These are phyloP conservation scores for Epinephelus cyanopodus DNA, from an alignment of 2,113 vertebrate species.

Conservation along the genomic window DNA sequence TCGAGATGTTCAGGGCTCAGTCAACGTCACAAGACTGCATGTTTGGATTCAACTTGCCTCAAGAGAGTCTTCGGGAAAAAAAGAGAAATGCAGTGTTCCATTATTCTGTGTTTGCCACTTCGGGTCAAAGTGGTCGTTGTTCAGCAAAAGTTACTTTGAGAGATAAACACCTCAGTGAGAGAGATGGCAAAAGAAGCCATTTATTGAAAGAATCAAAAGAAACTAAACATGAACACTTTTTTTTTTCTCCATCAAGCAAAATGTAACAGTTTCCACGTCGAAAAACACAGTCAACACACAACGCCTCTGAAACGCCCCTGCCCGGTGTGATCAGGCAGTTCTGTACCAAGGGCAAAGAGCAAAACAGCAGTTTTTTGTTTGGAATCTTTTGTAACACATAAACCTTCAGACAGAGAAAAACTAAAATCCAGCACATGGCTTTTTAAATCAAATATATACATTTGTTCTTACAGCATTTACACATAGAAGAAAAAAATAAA, in stretches of 20 bases:
- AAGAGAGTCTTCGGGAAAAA: background rate
- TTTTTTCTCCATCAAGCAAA: slow-evolving; percentile 58
- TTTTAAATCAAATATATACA: slow-evolving; percentile 75
- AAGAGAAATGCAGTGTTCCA: background rate
- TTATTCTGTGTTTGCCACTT: background rate
- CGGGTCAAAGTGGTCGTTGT: background rate
- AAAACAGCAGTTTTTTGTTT: slow-evolving; percentile 43
- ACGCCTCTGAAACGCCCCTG: slow-evolving; percentile 56
- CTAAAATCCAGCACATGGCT: slow-evolving; percentile 42
- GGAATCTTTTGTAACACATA: slow-evolving; percentile 42
- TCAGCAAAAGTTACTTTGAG: background rate
- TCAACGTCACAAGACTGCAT: no score
- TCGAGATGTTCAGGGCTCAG: no score
- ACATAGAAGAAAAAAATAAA: slow-evolving; percentile 46
- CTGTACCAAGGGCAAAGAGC: slow-evolving; percentile 34
- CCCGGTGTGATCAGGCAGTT: slow-evolving; percentile 42
- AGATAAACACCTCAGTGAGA: slow-evolving; percentile 31
- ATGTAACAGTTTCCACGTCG: slow-evolving; percentile 53
- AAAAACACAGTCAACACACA: slow-evolving; percentile 62
- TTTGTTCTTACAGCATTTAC: slow-evolving; percentile 76
- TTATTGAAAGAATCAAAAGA: slow-evolving; percentile 82
- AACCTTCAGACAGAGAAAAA: slow-evolving; percentile 67
- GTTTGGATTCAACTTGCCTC: background rate
- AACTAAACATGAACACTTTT: slow-evolving; percentile 69
- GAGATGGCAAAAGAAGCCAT: slow-evolving; percentile 76